Base-by-base conservation (phyloP, 2,797 vertebrate species). In the Tolypeutes matacus region DNA sequence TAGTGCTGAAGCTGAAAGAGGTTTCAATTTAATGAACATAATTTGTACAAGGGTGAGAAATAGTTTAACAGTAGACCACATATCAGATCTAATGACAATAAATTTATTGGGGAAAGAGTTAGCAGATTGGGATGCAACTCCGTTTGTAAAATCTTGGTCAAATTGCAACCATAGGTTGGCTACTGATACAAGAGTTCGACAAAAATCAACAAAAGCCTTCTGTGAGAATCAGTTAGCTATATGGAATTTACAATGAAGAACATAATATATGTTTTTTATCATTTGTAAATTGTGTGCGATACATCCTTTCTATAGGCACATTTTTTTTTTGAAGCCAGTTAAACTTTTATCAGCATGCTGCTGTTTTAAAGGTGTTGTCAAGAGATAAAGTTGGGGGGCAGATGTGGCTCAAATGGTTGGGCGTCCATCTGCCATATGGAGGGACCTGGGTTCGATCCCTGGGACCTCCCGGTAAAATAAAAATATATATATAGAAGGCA, bases 71-170 rank as follows among this genome's bases (percentile, higher is more conserved):
- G 31, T 84, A 75, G 83, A 39, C 84, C 82, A 84, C 34, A 49
- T 94, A 82, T 89, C 89, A 31, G 70, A 95, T 90, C 88, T 93
- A 64, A 84, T 93, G 83, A 87, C 72, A 78, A 49, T 90, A 90
- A 90, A 84, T 87, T 81, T 95, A 73, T 80, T 95, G 60, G 83
- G 58, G 49, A 91, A 93, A 84, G 60, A 95, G 11, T 90, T 93
- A 93, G 78, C 53, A 73, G 86, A 84, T 81, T 91, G 93, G 83
- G 67, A 93, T 88, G 83, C 86, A 76, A 85, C 78, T 91, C 90
- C 83, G 23, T 93, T 95, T 94, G 60, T 96, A 90, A 93, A 81
- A 69, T 95, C 90, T 58, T 91, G 77, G 83, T 95, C 91, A 88
- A 70, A 93, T 58, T 93, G 87, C 42, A 91, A 76, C 42, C 70